Evolutionary conservation across 35 echinoderm and acorn worm genomes (phyloP).

Genomic region (Ophioderma brevispina): DNA sequence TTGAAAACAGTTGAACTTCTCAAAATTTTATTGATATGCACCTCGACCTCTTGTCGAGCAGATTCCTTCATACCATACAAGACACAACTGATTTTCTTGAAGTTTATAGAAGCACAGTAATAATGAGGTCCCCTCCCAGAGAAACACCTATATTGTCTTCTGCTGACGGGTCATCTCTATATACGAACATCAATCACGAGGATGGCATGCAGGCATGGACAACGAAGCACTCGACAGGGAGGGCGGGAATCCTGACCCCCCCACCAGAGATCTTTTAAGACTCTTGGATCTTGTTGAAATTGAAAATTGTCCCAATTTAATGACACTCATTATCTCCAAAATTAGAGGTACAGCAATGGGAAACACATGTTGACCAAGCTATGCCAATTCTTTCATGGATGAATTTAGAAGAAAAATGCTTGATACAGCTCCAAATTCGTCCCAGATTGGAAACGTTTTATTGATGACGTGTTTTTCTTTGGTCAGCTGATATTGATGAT

Average conservation of each 20-base stretch:
- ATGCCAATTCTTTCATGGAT: conserved; percentile 21
- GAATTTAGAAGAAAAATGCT: neutral
- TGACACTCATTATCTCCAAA: neutral
- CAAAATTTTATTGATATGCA: neutral
- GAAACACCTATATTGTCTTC: neutral
- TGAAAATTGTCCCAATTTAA: conserved; percentile 39
- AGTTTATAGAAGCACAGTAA: neutral
- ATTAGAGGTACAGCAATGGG: conserved; percentile 24
- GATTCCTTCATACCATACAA: conserved; percentile 27
- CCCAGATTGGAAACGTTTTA: neutral
- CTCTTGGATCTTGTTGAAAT: conserved; percentile 18
- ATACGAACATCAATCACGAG: conserved; percentile 19
- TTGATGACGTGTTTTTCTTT: neutral
- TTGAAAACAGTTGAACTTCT: conserved; percentile 11
- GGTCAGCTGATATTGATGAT: neutral
- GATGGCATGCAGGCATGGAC: conserved; percentile 29
- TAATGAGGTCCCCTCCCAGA: neutral
- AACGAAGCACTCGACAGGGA: neutral
- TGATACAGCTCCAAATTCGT: neutral
- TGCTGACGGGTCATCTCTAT: conserved; percentile 22
- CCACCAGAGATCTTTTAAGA: conserved; percentile 7
- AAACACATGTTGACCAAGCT: neutral
- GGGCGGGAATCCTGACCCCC: neutral
- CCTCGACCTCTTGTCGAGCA: conserved; percentile 13
- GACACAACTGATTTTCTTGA: conserved; percentile 36